These are phyloP conservation scores for Gallinago nigripennis DNA, from an alignment of 2,797 vertebrate species.

Conservation along the genomic window DNA sequence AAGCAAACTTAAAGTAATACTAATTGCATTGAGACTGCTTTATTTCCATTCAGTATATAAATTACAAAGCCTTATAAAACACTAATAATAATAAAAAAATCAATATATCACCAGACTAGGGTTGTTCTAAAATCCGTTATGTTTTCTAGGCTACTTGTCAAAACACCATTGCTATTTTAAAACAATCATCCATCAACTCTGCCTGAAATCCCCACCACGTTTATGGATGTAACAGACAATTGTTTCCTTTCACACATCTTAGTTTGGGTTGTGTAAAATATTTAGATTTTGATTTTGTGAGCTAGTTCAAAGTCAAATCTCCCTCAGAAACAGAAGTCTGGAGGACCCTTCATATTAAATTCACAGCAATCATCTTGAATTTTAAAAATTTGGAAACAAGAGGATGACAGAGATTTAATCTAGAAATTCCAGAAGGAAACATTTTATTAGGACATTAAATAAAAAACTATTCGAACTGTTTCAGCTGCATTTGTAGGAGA, in stretches of 20 bases:
- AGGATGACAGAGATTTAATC: not conserved
- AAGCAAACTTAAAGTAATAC: not conserved
- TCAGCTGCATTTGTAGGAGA: not conserved
- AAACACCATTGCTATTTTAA: not conserved
- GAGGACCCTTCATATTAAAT: not conserved
- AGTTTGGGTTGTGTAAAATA: not conserved
- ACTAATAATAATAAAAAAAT: not conserved
- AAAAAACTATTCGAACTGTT: not conserved
- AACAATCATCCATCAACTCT: not conserved
- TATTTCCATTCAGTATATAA: not conserved
- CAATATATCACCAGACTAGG: not conserved
- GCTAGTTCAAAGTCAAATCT: not conserved
- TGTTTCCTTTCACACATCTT: not conserved
- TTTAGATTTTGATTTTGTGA: not conserved
- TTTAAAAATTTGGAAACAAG: not conserved
- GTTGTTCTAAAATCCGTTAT: not conserved
- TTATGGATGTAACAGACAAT: not conserved
- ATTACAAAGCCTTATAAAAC: not conserved
- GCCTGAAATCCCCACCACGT: not conserved
- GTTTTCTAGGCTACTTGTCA: not conserved
- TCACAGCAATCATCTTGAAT: not conserved
- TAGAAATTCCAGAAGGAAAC: not conserved
- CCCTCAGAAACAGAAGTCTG: not conserved
- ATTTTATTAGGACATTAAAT: not conserved
- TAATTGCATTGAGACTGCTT: not conserved